A percentile compares a stretch with the other conserved stretches of the same genome.
These are phyloP conservation scores for Gasterosteus aculeatus DNA, from an alignment of 2,113 vertebrate species.

Conservation along the genomic window DNA sequence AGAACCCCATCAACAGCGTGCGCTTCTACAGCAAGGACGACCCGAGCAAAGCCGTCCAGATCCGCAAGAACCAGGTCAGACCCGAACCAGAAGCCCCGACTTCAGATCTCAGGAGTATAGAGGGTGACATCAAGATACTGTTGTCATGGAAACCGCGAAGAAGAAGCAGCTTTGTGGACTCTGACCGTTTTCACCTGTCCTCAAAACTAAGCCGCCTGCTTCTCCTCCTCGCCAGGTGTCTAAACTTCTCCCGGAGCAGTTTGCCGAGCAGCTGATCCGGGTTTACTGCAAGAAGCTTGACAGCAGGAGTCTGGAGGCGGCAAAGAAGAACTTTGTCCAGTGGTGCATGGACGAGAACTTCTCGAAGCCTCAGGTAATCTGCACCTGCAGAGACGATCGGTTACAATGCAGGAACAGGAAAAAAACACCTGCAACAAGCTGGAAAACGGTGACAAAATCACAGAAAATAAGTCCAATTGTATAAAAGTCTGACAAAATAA, in stretches of 20 bases:
- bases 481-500: too few relatives aligned
- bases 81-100: not conserved
- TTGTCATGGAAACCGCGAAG: too few relatives aligned
- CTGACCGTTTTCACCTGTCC: too few relatives aligned
- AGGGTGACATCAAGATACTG: too few relatives aligned
- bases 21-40: too few relatives aligned
- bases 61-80: slow-evolving; percentile 90
- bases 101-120: not conserved
- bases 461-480: too few relatives aligned
- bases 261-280: slow-evolving; percentile 90
- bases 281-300: slow-evolving; percentile 90
- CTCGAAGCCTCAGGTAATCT: slow-evolving; percentile 88
- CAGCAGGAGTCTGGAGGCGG: slow-evolving; percentile 76
- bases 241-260: slow-evolving; percentile 87
- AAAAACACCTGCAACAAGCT: too few relatives aligned
- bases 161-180: too few relatives aligned
- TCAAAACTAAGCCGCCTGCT: not conserved
- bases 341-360: slow-evolving; percentile 89
- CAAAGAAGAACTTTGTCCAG: slow-evolving; percentile 87
- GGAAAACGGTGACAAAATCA: too few relatives aligned
- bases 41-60: too few relatives aligned
- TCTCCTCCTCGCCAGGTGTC: slow-evolving; percentile 85
- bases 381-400: not conserved
- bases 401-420: too few relatives aligned
- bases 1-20: too few relatives aligned